Percentiles rank a stretch among this genome's conserved stretches.
Conservation (phyloP, 2,797 vertebrate genomes). For the Chloroceryle amazona region DNA sequence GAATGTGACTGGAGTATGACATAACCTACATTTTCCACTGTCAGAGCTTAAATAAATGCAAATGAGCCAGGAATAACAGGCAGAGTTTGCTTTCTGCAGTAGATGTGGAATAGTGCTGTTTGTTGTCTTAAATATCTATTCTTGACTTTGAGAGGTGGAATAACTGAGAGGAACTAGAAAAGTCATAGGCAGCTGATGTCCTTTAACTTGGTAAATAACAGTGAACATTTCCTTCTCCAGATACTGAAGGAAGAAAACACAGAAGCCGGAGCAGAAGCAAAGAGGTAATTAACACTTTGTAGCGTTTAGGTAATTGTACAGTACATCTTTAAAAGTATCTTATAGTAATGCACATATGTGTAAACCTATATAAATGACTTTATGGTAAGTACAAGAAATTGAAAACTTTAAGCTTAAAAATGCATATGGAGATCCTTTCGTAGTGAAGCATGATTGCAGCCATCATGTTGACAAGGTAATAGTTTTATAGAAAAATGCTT, state of each 20-base stretch:
- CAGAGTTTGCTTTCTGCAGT: not conserved
- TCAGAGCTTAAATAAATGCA: not conserved
- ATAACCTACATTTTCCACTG: not conserved
- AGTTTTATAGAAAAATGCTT: conserved; percentile 77
- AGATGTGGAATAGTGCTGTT: not conserved
- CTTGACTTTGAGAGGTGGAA: not conserved
- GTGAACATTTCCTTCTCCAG: conserved; percentile 76
- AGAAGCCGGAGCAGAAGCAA: conserved; percentile 99
- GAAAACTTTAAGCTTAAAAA: conserved; percentile 76
- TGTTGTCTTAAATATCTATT: not conserved
- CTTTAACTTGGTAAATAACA: not conserved
- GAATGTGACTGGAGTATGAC: not conserved
- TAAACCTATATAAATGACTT: conserved; percentile 72
- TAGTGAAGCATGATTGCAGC: conserved; percentile 84
- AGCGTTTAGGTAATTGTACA: conserved; percentile 85
- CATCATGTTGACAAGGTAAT: conserved; percentile 83
- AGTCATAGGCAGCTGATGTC: not conserved
- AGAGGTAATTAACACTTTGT: conserved; percentile 97
- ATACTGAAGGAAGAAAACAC: conserved; percentile 91
- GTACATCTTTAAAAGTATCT: conserved; percentile 77
- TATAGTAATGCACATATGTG: conserved; percentile 79
- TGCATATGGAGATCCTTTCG: conserved; percentile 79
- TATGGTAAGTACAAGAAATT: conserved; percentile 93
- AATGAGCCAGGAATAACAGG: not conserved
- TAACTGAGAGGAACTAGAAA: not conserved